Evolutionary conservation across 2,888 invertebrate species (phyloP).

Genomic region (Sarcophaga subvicina): DNA sequence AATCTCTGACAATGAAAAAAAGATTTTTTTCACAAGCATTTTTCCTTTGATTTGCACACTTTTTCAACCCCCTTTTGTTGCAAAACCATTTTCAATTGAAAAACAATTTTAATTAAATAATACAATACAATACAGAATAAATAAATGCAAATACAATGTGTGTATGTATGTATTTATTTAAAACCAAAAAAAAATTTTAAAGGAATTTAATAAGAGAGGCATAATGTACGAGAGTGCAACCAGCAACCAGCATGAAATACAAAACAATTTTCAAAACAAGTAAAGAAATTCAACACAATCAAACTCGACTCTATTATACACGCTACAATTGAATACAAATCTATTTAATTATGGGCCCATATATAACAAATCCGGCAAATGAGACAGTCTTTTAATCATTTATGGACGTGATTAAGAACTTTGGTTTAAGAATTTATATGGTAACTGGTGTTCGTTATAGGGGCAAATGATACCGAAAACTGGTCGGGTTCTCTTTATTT

Average conservation of each 20-base stretch:
- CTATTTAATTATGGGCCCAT: too few species aligned
- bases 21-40: background rate
- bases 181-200: background rate
- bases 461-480: too few species aligned
- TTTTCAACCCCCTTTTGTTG: background rate
- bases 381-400: too few species aligned
- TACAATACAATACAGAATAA: constrained; percentile 22
- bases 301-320: background rate
- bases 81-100: background rate
- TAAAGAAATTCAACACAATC: background rate
- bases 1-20: background rate
- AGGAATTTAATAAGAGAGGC: background rate
- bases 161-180: too few species aligned
- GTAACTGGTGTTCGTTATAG: too few species aligned
- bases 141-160: constrained; percentile 32
- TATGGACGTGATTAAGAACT: too few species aligned
- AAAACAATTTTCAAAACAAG: constrained; percentile 41
- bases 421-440: too few species aligned
- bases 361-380: too few species aligned
- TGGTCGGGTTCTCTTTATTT: too few species aligned
- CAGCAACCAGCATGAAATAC: constrained; percentile 57
- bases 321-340: too few species aligned
- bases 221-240: background rate
- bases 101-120: constrained; percentile 61
- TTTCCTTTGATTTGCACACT: background rate